These are phyloP conservation scores for Calidris pugnax DNA, from an alignment of 2,113 vertebrate species.

Conservation along the genomic window DNA sequence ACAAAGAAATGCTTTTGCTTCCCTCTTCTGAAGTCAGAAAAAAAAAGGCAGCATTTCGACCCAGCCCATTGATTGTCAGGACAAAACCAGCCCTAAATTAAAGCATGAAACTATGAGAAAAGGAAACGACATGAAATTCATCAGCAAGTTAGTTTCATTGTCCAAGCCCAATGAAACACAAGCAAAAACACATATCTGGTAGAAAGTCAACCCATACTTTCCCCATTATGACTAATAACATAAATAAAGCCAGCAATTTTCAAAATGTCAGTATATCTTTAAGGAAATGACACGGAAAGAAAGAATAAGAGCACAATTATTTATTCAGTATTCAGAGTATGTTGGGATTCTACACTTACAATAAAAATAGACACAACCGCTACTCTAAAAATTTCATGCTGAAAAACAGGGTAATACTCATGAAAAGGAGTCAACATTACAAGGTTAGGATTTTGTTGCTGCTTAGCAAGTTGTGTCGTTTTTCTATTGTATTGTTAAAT, in stretches of 20 bases:
- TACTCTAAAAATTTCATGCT: neutral
- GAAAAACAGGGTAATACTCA: neutral
- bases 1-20: neutral
- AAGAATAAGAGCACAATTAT: neutral
- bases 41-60: neutral
- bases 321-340: neutral
- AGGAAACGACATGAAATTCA: neutral
- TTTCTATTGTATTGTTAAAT: neutral
- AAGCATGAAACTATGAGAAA: neutral
- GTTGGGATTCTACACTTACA: neutral
- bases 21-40: neutral
- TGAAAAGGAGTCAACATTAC: neutral
- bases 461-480: neutral
- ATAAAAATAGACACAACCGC: neutral
- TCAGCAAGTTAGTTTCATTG: neutral
- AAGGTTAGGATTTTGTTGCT: neutral
- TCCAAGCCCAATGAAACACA: slow-evolving; percentile 4
- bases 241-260: neutral
- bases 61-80: neutral
- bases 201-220: neutral
- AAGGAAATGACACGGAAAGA: neutral
- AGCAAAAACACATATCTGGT: neutral
- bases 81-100: neutral
- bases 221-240: neutral
- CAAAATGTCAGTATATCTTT: neutral